These are phyloP conservation scores for Brachionus calyciflorus DNA, from an alignment of 1,140 invertebrate species.

Conservation along the genomic window DNA sequence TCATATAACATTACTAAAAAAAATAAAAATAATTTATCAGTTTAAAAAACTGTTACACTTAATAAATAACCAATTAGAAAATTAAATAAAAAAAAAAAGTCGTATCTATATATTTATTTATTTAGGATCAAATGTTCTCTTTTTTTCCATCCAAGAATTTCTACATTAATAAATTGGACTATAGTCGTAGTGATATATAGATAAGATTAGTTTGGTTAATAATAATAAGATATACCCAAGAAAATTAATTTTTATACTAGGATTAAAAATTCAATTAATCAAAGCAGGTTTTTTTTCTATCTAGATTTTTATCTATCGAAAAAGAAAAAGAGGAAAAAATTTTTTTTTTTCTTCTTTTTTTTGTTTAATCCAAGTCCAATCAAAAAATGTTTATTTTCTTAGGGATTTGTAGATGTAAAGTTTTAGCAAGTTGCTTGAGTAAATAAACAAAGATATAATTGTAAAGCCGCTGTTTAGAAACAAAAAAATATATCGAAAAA, in stretches of 20 bases:
- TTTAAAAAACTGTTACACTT: too few relatives aligned
- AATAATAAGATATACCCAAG: neutral
- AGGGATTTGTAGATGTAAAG: neutral
- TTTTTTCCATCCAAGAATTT: too few relatives aligned
- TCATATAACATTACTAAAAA: too few relatives aligned
- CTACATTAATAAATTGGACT: too few relatives aligned
- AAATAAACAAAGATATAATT: conserved; percentile 16
- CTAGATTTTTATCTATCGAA: conserved; percentile 29
- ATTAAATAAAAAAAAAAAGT: too few relatives aligned
- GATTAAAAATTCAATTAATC: conserved; percentile 33
- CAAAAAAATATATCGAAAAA: neutral
- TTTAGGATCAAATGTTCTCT: too few relatives aligned
- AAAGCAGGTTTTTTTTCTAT: conserved; percentile 39
- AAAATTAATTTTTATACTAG: too few relatives aligned
- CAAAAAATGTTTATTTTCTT: conserved; percentile 37
- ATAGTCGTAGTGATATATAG: neutral
- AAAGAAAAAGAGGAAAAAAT: too few relatives aligned
- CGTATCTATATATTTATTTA: too few relatives aligned
- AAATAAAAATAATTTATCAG: too few relatives aligned
- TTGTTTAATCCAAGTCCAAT: conserved; percentile 27
- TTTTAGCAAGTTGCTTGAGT: conserved; percentile 33
- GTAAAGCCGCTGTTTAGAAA: neutral
- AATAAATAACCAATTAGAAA: too few relatives aligned
- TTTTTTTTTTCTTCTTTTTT: too few relatives aligned
- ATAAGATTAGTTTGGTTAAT: neutral